Percentiles rank a stretch among this genome's conserved stretches.
phyloP scores from a whole-genome alignment of 1,140 invertebrate species.

The Drosophila lacteicornis region DNA sequence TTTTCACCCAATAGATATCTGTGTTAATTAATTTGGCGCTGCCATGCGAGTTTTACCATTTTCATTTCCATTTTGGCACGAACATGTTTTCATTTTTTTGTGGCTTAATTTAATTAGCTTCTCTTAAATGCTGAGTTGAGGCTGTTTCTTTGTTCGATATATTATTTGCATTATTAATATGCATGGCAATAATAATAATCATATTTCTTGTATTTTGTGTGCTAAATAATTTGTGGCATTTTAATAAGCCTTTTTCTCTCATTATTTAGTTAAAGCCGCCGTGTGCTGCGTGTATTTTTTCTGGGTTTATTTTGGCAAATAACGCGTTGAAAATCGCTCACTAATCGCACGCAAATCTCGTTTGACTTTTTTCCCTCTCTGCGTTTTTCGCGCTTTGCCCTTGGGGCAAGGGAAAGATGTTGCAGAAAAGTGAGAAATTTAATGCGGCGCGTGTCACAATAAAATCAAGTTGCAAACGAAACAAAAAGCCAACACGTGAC shows the following conservation, averaged over 20 bases:
- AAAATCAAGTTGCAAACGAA: conserved; percentile 52
- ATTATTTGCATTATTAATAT: conserved; percentile 18
- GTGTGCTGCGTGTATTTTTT: neutral
- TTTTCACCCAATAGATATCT: conserved; percentile 75
- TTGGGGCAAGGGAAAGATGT: conserved; percentile 5
- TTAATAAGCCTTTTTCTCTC: conserved; percentile 49
- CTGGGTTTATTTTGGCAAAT: conserved; percentile 9
- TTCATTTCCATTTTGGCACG: conserved; percentile 60
- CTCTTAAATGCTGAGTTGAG: conserved; percentile 48
- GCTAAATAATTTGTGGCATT: conserved; percentile 54
- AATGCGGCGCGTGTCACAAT: conserved; percentile 48
- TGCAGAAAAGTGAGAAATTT: conserved; percentile 24
- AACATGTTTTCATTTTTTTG: conserved; percentile 50
- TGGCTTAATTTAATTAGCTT: conserved; percentile 42
- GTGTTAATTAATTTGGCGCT: conserved; percentile 79
- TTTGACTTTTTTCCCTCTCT: conserved; percentile 5
- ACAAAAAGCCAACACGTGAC: conserved; percentile 68
- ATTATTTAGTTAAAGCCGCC: conserved; percentile 32
- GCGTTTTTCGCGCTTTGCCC: conserved; percentile 18
- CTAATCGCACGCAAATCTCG: conserved; percentile 49
- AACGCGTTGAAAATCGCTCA: conserved; percentile 35
- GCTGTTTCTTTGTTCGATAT: conserved; percentile 26
- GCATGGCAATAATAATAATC: conserved; percentile 1
- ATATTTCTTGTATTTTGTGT: conserved; percentile 20
- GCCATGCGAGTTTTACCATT: conserved; percentile 65